Evolutionary conservation across 2,113 vertebrate species (phyloP).

Genomic region (Propithecus coquereli): DNA sequence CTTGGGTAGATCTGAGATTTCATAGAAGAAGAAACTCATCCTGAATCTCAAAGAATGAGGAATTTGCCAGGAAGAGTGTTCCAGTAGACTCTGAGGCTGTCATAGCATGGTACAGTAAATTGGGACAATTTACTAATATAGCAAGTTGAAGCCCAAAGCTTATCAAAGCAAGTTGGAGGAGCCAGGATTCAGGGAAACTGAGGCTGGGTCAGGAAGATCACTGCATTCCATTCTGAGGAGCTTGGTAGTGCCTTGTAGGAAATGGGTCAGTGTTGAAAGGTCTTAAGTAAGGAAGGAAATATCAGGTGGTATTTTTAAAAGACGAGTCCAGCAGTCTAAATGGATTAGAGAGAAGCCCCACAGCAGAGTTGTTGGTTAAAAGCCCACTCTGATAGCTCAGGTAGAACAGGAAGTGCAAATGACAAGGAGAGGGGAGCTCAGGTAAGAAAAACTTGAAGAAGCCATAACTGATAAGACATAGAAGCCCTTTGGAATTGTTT

Average conservation of each 20-base stretch:
- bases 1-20: neutral
- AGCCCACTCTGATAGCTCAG: neutral
- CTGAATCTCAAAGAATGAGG: neutral
- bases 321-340: neutral
- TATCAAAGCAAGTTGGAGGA: neutral
- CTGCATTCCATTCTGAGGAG: no score
- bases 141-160: neutral
- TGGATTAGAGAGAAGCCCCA: no score
- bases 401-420: neutral
- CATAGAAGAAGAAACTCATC: neutral
- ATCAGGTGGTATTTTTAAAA: neutral
- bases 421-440: neutral
- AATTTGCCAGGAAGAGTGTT: neutral
- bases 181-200: no score
- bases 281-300: neutral
- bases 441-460: no score
- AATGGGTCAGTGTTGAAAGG: neutral
- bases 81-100: neutral
- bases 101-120: no score
- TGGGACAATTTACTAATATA: neutral
- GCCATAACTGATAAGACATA: neutral
- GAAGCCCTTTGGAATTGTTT: neutral
- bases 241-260: neutral
- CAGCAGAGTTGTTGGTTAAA: neutral
- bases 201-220: neutral